Evolutionary conservation across 2,888 invertebrate genomes (phyloP).

Genomic region (Nomada ruficornis): DNA sequence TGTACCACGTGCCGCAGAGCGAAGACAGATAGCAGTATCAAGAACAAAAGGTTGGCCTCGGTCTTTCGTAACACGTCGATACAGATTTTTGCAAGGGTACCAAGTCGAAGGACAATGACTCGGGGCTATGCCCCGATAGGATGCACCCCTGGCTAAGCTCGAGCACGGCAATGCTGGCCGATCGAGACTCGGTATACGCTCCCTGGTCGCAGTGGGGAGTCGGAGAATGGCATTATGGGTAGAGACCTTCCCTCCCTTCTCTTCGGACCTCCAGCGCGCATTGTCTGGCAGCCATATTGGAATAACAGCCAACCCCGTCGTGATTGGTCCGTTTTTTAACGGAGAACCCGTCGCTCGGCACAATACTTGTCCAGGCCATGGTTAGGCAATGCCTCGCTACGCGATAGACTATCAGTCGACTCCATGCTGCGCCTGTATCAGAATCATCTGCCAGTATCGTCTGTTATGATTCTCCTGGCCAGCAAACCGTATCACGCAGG

Average conservation of each 20-base stretch:
- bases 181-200: constrained; percentile 73
- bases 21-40: neutral
- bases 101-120: constrained; percentile 55
- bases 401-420: constrained; percentile 83
- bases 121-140: constrained; percentile 61
- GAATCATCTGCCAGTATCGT: constrained; percentile 71
- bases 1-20: neutral
- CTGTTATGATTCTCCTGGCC: constrained; percentile 56
- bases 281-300: constrained; percentile 83
- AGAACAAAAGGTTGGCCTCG: neutral
- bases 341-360: constrained; percentile 70
- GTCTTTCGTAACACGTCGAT: constrained; percentile 4
- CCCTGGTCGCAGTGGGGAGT: constrained; percentile 79
- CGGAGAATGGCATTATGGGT: constrained; percentile 83
- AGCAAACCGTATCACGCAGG: constrained; percentile 27
- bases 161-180: constrained; percentile 62
- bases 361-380: constrained; percentile 69
- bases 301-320: constrained; percentile 80
- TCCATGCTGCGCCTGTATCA: constrained; percentile 77
- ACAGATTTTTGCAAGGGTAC: constrained; percentile 47
- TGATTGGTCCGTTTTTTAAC: constrained; percentile 83
- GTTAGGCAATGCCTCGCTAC: constrained; percentile 80
- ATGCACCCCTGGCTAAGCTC: constrained; percentile 75
- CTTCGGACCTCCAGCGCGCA: constrained; percentile 76
- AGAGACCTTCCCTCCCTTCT: constrained; percentile 75